These are phyloP conservation scores for Cyclura pinguis DNA, from an alignment of 2,797 vertebrate genomes.

Conservation along the genomic window DNA sequence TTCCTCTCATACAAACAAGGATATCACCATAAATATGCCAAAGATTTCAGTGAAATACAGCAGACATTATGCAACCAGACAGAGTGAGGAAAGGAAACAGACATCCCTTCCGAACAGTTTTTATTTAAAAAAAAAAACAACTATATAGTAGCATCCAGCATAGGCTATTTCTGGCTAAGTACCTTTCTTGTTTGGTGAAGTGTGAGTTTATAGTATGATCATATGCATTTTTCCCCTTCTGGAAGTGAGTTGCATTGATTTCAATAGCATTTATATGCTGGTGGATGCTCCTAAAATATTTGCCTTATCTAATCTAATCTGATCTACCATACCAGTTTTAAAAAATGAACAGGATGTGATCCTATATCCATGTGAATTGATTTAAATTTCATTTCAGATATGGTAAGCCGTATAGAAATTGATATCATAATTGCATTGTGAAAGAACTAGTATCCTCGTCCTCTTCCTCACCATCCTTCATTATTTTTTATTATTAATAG, in stretches of 20 bases:
- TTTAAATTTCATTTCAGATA: not conserved
- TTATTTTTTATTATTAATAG: slow-evolving; percentile 1
- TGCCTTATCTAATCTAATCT: not conserved
- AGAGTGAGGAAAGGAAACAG: not conserved
- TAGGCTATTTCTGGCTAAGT: no score
- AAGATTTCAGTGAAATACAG: not conserved
- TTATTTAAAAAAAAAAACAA: not conserved
- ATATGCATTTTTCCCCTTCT: not conserved
- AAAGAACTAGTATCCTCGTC: no score
- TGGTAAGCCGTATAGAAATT: not conserved
- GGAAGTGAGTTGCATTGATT: not conserved
- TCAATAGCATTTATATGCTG: not conserved
- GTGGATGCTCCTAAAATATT: not conserved
- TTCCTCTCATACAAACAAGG: not conserved
- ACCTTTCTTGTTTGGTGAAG: not conserved
- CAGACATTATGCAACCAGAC: not conserved
- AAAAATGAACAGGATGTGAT: not conserved
- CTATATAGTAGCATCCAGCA: not conserved
- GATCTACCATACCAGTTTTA: not conserved
- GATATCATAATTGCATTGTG: not conserved
- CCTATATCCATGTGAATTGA: not conserved
- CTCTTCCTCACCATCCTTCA: no score
- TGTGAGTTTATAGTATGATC: not conserved
- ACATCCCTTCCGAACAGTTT: not conserved
- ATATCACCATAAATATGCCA: rapidly evolving